A percentile compares a stretch with the other conserved stretches of the same genome.
Evolutionary conservation across 2,888 invertebrate genomes (phyloP).

Genomic region (Hyles lineata): DNA sequence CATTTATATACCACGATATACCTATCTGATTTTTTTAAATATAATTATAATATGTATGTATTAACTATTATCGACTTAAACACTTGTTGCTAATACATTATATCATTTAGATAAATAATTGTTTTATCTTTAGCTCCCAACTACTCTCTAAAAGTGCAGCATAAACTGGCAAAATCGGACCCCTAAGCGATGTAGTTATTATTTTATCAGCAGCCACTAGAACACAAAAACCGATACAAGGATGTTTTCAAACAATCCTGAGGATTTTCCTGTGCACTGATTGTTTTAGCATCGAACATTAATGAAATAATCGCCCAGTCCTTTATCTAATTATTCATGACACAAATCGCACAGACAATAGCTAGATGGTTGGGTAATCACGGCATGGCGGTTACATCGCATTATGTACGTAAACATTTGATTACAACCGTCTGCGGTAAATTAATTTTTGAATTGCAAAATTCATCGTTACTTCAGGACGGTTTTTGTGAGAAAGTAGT

Average conservation of each 20-base stretch:
- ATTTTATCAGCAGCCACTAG: too few species aligned
- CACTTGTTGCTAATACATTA: too few species aligned
- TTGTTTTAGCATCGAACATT: not conserved
- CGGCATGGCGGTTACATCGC: slow-evolving; percentile 27
- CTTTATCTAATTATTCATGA: slow-evolving; percentile 32
- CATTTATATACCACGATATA: not conserved
- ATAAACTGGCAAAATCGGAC: too few species aligned
- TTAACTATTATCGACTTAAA: too few species aligned
- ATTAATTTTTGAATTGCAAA: not conserved
- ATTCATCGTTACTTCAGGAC: not conserved
- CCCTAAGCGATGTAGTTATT: too few species aligned
- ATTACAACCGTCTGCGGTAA: not conserved
- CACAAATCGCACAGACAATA: slow-evolving; percentile 36
- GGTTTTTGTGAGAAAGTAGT: too few species aligned
- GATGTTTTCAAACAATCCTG: not conserved
- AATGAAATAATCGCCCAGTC: slow-evolving; percentile 16
- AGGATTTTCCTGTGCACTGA: slow-evolving; percentile 11
- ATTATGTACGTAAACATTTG: slow-evolving; percentile 13
- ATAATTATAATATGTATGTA: too few species aligned
- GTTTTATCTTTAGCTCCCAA: too few species aligned
- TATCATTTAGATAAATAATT: too few species aligned
- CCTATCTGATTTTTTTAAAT: too few species aligned
- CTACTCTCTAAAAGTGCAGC: too few species aligned
- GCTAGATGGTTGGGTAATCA: slow-evolving; percentile 32
- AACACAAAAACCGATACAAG: not conserved